A percentile compares a stretch with the other conserved stretches of the same genome.
phyloP scores from a whole-genome alignment of 30 jellyfish, hydroid and myxozoan species.

The Pseudorhiza aurosa region DNA sequence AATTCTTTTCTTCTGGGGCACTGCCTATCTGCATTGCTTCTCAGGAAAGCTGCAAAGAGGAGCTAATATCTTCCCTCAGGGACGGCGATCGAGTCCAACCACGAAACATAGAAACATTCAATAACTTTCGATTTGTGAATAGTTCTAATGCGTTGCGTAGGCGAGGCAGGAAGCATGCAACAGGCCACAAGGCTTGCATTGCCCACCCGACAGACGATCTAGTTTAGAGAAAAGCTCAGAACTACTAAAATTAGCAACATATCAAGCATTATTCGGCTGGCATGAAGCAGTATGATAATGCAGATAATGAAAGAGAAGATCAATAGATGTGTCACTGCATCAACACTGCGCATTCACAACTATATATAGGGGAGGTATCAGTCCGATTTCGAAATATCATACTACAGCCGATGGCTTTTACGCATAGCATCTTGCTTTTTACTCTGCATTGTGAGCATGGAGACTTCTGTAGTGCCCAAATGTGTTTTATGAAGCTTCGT shows the following conservation, averaged over 20 bases:
- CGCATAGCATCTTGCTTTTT: too few relatives aligned
- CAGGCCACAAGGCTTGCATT: conserved; percentile 13
- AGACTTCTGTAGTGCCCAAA: too few relatives aligned
- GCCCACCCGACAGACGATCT: conserved; percentile 1
- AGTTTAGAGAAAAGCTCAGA: neutral
- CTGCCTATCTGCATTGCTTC: too few relatives aligned
- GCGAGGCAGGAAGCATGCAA: conserved; percentile 29
- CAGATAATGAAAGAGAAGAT: neutral
- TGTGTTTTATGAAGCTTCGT: too few relatives aligned
- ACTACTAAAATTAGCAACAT: neutral
- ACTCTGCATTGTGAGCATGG: too few relatives aligned
- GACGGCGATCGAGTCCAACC: too few relatives aligned
- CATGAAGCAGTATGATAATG: neutral
- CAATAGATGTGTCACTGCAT: neutral
- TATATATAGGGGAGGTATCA: too few relatives aligned
- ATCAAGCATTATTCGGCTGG: neutral
- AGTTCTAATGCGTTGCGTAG: conserved; percentile 12
- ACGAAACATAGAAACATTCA: neutral
- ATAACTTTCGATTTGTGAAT: conserved; percentile 4
- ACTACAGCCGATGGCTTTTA: too few relatives aligned
- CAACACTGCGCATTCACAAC: neutral
- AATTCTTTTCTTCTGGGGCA: too few relatives aligned
- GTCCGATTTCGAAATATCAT: too few relatives aligned
- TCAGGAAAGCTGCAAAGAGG: too few relatives aligned
- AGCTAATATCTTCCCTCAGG: too few relatives aligned